phyloP scores from a whole-genome alignment of 2,113 vertebrate genomes.

The Pithys albifrons region DNA sequence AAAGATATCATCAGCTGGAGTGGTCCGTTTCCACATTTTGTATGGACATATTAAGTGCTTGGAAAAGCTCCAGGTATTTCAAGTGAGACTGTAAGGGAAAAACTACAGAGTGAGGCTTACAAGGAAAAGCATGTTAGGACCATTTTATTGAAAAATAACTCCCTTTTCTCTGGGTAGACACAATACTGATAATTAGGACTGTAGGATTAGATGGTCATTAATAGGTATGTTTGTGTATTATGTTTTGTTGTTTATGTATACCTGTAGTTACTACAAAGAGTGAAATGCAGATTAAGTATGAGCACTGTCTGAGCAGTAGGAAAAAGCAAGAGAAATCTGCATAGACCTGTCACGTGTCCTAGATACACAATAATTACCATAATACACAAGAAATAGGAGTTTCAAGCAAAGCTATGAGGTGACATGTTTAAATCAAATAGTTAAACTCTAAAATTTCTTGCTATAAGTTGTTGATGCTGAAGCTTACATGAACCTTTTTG shows the following conservation, averaged over 20 bases:
- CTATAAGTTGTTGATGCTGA: neutral
- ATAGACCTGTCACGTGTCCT: neutral
- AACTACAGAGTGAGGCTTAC: neutral
- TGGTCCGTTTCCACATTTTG: conserved; percentile 34
- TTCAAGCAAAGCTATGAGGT: neutral
- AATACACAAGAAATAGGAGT: neutral
- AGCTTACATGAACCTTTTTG: neutral
- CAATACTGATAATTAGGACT: neutral
- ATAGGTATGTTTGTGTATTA: neutral
- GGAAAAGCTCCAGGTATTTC: conserved; percentile 31
- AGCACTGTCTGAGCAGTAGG: neutral
- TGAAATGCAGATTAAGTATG: neutral
- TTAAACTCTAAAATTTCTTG: neutral
- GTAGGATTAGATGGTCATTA: neutral
- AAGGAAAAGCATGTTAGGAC: neutral
- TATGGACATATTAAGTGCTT: conserved; percentile 6
- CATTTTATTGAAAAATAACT: neutral
- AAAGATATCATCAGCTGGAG: neutral
- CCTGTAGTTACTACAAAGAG: neutral
- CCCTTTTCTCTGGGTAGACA: neutral
- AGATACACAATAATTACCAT: neutral
- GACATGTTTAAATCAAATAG: neutral
- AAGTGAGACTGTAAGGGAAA: neutral
- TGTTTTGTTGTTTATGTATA: neutral
- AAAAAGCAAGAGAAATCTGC: neutral